Base-by-base conservation (phyloP, 2,888 invertebrate species). In the Argyresthia goedartella region DNA sequence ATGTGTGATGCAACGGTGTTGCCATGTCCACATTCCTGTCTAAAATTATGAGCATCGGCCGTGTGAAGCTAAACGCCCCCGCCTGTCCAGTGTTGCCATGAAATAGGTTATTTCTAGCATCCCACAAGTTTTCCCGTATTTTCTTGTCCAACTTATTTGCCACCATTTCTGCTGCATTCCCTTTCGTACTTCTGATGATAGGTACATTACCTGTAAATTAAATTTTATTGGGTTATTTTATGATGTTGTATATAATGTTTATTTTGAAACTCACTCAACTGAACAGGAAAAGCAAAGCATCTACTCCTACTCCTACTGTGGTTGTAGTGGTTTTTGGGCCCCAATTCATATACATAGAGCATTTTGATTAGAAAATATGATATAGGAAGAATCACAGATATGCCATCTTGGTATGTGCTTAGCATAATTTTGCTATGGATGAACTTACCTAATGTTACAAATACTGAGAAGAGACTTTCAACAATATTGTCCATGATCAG, bases 161-260 rank as follows among this genome's bases (percentile, higher is more conserved):
- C 0, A 99, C 97, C 95, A 98, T 96, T 87, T 99, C 99, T 0
- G 99, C 99, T 0, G 99, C 98, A 82, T 97, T 98, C 50, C 97
- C 97, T 75, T 94, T 92, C 8, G 96, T 97, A 76, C 96, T 93
- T 61, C 97, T 88, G 65, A 97, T 96, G 52, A 96, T 92, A n/a
- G 96, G 96, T 50, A 96, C 94, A 69, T 91, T 91, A 53, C 93
- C 93, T 92, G 61, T 48, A 73, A 70, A 13, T 42, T 16, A 11
- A 39, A n/a, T n/a, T n/a, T n/a, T 39, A 39, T 39, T 11, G 39
- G 39, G 39, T 25, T 25, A 39, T 39, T 39, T 4, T 6, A 11
- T 39, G n/a, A n/a, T n/a, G n/a, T n/a, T n/a, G 45, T 51, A 15
- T 9, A 46, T 13, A 41, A 46, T 39, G 14, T n/a, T 42, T 7